Conservation (phyloP, 2,888 invertebrate genomes). For the Dolichopus griseipennis region DNA sequence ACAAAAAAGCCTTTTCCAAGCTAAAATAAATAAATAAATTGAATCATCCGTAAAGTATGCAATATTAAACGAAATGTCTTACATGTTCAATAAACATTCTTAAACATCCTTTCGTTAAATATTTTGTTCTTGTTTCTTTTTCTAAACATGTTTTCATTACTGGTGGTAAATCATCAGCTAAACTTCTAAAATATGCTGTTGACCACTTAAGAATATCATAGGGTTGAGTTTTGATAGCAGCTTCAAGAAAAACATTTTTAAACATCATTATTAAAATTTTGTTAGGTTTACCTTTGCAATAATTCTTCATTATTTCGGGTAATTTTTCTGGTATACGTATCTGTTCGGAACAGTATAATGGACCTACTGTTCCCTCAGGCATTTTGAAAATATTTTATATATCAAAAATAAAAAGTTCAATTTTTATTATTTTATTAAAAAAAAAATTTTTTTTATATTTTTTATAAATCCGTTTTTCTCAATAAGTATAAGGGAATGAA, state of each 20-base stretch:
- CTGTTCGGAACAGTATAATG: neutral
- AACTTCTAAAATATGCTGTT: slow-evolving; percentile 67
- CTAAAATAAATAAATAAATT: slow-evolving; percentile 20
- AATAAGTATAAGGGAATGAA: too few relatives aligned
- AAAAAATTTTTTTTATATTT: neutral
- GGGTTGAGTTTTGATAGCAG: slow-evolving; percentile 84
- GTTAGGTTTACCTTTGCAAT: neutral
- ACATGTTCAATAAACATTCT: slow-evolving; percentile 71
- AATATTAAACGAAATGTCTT: neutral
- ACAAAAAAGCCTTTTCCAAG: slow-evolving; percentile 32
- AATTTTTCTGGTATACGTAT: neutral
- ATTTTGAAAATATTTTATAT: too few relatives aligned
- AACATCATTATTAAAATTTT: neutral
- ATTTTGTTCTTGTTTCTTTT: slow-evolving; percentile 64
- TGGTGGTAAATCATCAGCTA: slow-evolving; percentile 66
- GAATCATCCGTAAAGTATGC: neutral
- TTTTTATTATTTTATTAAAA: neutral
- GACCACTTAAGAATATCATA: slow-evolving; percentile 81
- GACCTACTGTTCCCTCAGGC: neutral
- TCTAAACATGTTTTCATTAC: slow-evolving; percentile 72
- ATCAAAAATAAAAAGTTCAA: too few relatives aligned
- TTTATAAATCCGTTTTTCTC: too few relatives aligned
- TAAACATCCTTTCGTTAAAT: slow-evolving; percentile 70
- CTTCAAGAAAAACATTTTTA: slow-evolving; percentile 36
- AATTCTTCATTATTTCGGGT: slow-evolving; percentile 2